phyloP scores from a whole-genome alignment of 2,888 invertebrate species.

The Smittia aterrima region DNA sequence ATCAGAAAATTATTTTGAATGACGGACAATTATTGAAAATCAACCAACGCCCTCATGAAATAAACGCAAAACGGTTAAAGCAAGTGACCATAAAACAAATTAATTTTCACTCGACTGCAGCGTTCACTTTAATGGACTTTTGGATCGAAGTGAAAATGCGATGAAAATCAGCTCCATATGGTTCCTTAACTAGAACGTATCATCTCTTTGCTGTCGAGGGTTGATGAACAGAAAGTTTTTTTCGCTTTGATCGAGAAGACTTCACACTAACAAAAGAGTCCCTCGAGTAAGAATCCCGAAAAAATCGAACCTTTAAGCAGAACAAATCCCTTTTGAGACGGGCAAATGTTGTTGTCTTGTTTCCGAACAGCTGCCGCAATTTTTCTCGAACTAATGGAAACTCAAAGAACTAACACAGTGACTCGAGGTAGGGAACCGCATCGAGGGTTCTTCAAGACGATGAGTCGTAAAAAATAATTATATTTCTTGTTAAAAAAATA shows the following conservation, averaged over 20 bases:
- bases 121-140: neutral
- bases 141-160: neutral
- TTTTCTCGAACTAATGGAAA: neutral
- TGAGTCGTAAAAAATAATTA: neutral
- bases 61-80: neutral
- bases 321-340: conserved; percentile 30
- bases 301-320: conserved; percentile 1
- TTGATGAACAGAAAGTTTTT: too few species aligned
- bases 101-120: neutral
- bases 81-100: neutral
- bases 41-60: neutral
- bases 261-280: neutral
- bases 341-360: conserved; percentile 3
- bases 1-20: too few species aligned
- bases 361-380: conserved; percentile 30
- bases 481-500: neutral
- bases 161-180: neutral
- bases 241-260: too few species aligned
- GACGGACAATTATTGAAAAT: neutral
- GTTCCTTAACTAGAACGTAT: neutral
- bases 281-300: conserved; percentile 4
- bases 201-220: neutral
- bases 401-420: conserved; percentile 18
- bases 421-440: conserved; percentile 8
- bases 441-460: conserved; percentile 14